Conservation (phyloP, 2,888 invertebrate species). For the Ophioninae sp. region DNA sequence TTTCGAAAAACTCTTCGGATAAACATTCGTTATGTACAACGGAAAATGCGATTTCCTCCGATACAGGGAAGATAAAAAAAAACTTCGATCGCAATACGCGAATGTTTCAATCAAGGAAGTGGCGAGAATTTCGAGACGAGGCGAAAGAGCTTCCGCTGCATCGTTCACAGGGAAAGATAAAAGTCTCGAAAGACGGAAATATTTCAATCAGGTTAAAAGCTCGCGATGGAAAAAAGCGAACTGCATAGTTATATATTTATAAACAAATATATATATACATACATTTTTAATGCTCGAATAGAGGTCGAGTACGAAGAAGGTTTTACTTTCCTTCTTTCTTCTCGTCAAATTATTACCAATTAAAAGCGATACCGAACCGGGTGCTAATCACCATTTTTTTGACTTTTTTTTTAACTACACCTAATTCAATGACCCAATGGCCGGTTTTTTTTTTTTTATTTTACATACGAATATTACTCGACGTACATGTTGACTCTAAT, state of each 20-base stretch:
- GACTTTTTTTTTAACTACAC: conserved; percentile 27
- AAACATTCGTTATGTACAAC: conserved; percentile 31
- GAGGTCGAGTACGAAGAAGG: conserved; percentile 43
- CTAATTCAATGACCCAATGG: conserved; percentile 17
- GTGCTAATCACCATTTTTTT: conserved; percentile 49
- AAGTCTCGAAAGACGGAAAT: conserved; percentile 6
- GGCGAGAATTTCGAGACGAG: conserved; percentile 5
- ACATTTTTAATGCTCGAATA: conserved; percentile 49
- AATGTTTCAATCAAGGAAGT: conserved; percentile 28
- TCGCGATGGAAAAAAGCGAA: conserved; percentile 40
- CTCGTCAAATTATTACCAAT: conserved; percentile 41
- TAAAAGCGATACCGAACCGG: conserved; percentile 35
- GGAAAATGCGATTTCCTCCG: conserved; percentile 12
- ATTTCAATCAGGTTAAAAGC: conserved; percentile 23
- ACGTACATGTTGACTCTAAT: conserved; percentile 18
- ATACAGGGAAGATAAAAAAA: neutral
- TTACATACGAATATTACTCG: conserved; percentile 11
- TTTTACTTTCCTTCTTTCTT: conserved; percentile 41
- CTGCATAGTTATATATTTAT: conserved; percentile 58
- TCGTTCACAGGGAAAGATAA: conserved; percentile 10
- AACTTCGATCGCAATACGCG: conserved; percentile 5
- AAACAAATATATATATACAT: conserved; percentile 47
- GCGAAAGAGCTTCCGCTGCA: neutral
- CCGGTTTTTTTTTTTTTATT: conserved; percentile 31
- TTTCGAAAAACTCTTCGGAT: conserved; percentile 97